Conservation (phyloP, 2,797 vertebrate species). For the Sarcoramphus papa region DNA sequence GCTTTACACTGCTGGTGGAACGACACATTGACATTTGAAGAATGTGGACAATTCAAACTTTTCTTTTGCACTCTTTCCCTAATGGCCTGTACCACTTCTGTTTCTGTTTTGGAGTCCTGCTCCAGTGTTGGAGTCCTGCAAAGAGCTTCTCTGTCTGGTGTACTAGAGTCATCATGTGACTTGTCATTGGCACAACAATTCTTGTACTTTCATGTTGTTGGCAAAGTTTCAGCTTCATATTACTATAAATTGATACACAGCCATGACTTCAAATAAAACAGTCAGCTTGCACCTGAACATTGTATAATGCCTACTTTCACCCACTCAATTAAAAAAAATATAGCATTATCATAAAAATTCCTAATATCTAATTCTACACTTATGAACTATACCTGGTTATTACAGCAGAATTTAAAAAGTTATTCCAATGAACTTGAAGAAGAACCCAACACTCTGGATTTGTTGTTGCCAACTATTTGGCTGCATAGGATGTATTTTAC, state of each 20-base stretch:
- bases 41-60: background rate
- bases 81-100: background rate
- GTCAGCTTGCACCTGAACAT: background rate
- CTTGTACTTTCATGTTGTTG: background rate
- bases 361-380: background rate
- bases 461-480: background rate
- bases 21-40: background rate
- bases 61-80: background rate
- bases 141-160: background rate
- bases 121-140: background rate
- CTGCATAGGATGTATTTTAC: background rate
- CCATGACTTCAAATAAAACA: background rate
- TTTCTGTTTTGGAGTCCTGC: background rate
- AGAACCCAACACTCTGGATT: background rate
- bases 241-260: background rate
- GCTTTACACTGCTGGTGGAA: background rate
- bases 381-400: background rate
- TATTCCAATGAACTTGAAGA: background rate
- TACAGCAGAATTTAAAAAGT: background rate
- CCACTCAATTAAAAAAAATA: background rate
- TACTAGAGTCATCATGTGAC: background rate
- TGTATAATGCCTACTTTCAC: background rate
- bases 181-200: background rate
- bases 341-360: background rate
- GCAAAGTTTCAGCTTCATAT: background rate